Conservation (phyloP, 2,113 vertebrate genomes). For the Rhinolophus sinicus region DNA sequence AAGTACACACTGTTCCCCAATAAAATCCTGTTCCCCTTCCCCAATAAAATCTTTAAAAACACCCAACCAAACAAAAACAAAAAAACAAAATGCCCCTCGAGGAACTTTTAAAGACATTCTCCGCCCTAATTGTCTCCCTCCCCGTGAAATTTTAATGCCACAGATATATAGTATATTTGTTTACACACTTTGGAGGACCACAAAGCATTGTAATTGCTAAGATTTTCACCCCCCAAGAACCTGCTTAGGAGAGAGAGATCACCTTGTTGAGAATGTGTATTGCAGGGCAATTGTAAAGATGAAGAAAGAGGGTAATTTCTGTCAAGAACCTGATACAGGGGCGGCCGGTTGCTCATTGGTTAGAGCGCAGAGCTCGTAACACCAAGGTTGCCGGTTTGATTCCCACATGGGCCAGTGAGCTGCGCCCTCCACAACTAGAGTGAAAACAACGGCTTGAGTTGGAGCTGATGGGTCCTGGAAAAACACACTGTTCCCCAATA, state of each 20-base stretch:
- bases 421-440: too few relatives aligned
- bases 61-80: too few relatives aligned
- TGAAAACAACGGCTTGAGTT: too few relatives aligned
- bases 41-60: too few relatives aligned
- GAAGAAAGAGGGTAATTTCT: background rate
- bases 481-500: too few relatives aligned
- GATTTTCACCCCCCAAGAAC: background rate
- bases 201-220: background rate
- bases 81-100: background rate
- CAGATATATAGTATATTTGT: fast-evolving
- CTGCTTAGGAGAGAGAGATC: background rate
- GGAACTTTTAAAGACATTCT: background rate
- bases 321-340: background rate
- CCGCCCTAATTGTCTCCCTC: background rate
- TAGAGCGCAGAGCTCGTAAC: too few relatives aligned
- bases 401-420: too few relatives aligned
- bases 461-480: too few relatives aligned
- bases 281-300: background rate
- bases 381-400: too few relatives aligned
- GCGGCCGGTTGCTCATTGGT: too few relatives aligned
- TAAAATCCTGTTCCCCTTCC: too few relatives aligned
- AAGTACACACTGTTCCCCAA: too few relatives aligned
- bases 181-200: background rate
- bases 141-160: background rate
- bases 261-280: background rate